A percentile compares a stretch with the other conserved stretches of the same genome.
These are phyloP conservation scores for Chrysomela aeneicollis DNA, from an alignment of 2,888 invertebrate genomes.

Conservation along the genomic window DNA sequence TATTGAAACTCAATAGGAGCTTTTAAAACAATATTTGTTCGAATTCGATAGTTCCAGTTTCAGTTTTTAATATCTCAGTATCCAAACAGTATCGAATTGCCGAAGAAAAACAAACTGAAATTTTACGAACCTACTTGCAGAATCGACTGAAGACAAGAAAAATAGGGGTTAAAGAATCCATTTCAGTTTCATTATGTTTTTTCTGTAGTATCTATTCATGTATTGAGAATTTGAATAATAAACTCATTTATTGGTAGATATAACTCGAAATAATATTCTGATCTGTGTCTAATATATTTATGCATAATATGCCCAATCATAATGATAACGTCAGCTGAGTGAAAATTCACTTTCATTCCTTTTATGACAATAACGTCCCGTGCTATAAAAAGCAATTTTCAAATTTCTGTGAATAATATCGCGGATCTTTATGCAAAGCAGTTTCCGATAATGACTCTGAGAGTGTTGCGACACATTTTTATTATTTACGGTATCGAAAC, in stretches of 20 bases:
- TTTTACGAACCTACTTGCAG: neutral
- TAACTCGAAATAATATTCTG: too few relatives aligned
- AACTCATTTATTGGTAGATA: too few relatives aligned
- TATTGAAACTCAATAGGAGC: constrained; percentile 20
- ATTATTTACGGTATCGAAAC: constrained; percentile 60
- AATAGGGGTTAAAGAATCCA: too few relatives aligned
- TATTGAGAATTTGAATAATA: too few relatives aligned
- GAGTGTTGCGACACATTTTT: constrained; percentile 55
- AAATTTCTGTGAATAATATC: constrained; percentile 55
- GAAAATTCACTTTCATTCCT: neutral
- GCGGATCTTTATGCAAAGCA: constrained; percentile 62
- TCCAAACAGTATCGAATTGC: constrained; percentile 16
- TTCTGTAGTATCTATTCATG: too few relatives aligned
- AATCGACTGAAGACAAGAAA: too few relatives aligned
- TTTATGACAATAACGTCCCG: constrained; percentile 28
- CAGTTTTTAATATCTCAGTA: constrained; percentile 17
- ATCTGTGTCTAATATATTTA: too few relatives aligned
- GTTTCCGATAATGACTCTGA: constrained; percentile 60
- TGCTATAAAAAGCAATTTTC: constrained; percentile 47
- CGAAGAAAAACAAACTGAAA: constrained; percentile 6
- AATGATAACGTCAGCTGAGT: neutral
- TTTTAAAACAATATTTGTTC: constrained; percentile 29
- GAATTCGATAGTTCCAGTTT: constrained; percentile 23
- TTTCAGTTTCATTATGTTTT: too few relatives aligned
- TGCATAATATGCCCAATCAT: too few relatives aligned